A percentile compares a stretch with the other conserved stretches of the same genome.
Evolutionary conservation across 2,113 vertebrate genomes (phyloP).

Genomic region (Nerophis lumbriciformis): DNA sequence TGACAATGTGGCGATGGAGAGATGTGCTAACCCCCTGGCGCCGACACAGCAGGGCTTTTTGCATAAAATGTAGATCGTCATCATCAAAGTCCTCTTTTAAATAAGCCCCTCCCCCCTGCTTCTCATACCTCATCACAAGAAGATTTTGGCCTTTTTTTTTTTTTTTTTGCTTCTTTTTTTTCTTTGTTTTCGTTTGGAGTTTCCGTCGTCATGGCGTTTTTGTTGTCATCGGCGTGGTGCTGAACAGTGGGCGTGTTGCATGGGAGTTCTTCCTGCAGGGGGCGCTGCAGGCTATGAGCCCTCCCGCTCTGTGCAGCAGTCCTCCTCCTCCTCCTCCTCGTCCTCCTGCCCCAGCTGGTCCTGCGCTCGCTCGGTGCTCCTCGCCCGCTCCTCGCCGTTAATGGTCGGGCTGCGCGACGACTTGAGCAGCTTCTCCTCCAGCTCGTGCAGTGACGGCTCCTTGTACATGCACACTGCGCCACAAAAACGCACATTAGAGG

Average conservation of each 20-base stretch:
- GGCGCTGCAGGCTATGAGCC: conserved; percentile 9
- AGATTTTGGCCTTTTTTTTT: conserved; percentile 11
- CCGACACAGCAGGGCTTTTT: conserved; percentile 74
- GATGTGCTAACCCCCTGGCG: conserved; percentile 42
- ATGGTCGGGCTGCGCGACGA: conserved; percentile 90
- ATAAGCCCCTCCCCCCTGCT: conserved; percentile 19
- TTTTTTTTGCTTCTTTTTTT: conserved; percentile 27
- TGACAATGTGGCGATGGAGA: conserved; percentile 51
- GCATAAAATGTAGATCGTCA: conserved; percentile 84
- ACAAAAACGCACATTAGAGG: background rate
- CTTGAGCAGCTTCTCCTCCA: conserved; percentile 94
- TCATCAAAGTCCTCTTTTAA: conserved; percentile 62
- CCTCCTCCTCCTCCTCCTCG: conserved; percentile 26
- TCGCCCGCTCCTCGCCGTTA: conserved; percentile 82
- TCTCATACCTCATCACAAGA: conserved; percentile 65
- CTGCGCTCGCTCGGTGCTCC: conserved; percentile 73
- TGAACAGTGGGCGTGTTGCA: conserved; percentile 48
- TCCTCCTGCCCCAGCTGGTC: conserved; percentile 78
- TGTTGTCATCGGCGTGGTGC: conserved; percentile 35
- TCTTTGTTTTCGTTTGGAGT: conserved; percentile 27
- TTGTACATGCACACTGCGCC: conserved; percentile 96
- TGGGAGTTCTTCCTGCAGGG: conserved; percentile 33
- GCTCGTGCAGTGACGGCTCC: conserved; percentile 96
- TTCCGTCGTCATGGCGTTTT: conserved; percentile 19
- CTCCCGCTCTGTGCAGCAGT: conserved; percentile 7